Base-by-base conservation (phyloP, 2,113 vertebrate genomes). In the Tiliqua scincoides region DNA sequence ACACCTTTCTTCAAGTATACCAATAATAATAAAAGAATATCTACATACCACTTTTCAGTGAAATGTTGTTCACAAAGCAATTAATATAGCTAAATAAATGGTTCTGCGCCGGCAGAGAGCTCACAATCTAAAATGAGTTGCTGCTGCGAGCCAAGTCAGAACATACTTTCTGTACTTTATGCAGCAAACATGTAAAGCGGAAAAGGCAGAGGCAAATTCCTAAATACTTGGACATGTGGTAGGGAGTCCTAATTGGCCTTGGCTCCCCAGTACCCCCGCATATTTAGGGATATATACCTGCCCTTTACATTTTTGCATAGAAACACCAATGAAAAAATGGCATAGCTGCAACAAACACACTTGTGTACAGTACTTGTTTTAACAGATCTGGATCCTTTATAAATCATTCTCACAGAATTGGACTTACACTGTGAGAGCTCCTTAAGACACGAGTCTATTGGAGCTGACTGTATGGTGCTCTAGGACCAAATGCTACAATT, bases 401-500 rank as follows among this genome's bases (percentile, higher is more conserved):
- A 25, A 48, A n/a, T 77, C 87, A 85, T 68, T 68, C 65, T 79
- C 72, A 71, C 70, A 0, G 9, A 86, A 7, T 84, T 43, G 71
- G 68, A 48, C 6, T 75, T 72, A 1, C 2, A 82, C 76, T 71
- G 0, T 21, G 52, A 6, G 75, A 77, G 54, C 54, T 73, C 27
- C 76, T 75, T 63, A 48, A 88, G 77, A 70, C 35, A 61, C 68
- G 77, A 85, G 63, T 62, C 89, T 48, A 86, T 23, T 82, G 86
- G 87, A 70, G n/a, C 57, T 84, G 48, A 86, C 67, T 62, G 70
- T 27, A 52, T 61, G 57, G 32, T 84, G 27, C 9, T 30, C 71
- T 4, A 43, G 25, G 62, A 73, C 37, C 18, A 59, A 37, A 72
- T 59, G 59, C 12, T 62, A 18, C 20, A 40, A 23, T 48, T 15